Evolutionary conservation across 2,888 invertebrate genomes (phyloP), one percentile per base, ranked within the genome.

Genomic region (Ceramica pisi): DNA sequence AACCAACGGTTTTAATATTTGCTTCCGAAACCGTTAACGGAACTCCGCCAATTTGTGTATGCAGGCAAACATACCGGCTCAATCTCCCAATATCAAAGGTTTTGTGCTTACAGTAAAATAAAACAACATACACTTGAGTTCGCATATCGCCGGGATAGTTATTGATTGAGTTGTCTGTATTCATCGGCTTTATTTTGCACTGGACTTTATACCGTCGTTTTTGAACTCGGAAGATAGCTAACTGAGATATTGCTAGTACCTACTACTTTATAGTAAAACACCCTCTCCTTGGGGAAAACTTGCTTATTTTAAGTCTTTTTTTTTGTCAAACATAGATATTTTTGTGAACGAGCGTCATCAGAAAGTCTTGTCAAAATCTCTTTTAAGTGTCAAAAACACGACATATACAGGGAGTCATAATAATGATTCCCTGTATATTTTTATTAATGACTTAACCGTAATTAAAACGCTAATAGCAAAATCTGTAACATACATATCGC

Each of bases 401-500:
- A 23, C 19, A 46, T 1, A 35, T 19, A 51, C 26, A 26, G n/a
- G 19, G 46, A 7, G 46, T 46, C 7, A 44, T 1, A 14, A n/a
- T n/a, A n/a, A n/a, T n/a, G n/a, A n/a, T n/a, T n/a, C n/a, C n/a
- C n/a, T n/a, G n/a, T n/a, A n/a, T n/a, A n/a, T n/a, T n/a, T n/a
- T n/a, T n/a, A n/a, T n/a, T n/a, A 0, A 44, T 1, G 0, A 14
- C 63, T 23, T 26, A 50, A n/a, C 44, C 35, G 3, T 44, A n/a
- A 57, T 35, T 64, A 16, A 31, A 21, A 67, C 48, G 21, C 23
- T 62, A 46, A 31, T 50, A 46, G 51, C 31, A 62, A 65, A 16
- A 62, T 64, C 44, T 68, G 46, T 65, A 38, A 35, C 56, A 66
- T 50, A 38, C 38, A 57, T 41, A 69, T 53, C 51, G 51, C 63